These are phyloP conservation scores for Drosophila rellima DNA, from an alignment of 2,888 invertebrate species.

Conservation along the genomic window DNA sequence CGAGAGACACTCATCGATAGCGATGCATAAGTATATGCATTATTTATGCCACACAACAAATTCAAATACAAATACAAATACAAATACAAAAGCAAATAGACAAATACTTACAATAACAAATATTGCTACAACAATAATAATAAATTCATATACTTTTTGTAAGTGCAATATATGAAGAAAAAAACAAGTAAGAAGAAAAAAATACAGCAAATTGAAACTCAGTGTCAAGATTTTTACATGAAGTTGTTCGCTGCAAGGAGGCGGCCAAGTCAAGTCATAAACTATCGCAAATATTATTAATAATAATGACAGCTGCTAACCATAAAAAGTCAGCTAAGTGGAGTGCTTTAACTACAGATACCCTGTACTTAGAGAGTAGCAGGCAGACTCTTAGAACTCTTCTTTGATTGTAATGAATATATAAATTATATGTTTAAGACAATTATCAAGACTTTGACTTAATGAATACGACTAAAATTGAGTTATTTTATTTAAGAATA, in stretches of 20 bases:
- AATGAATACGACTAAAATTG: neutral
- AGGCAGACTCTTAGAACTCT: neutral
- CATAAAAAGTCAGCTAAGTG: constrained; percentile 11
- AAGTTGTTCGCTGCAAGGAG: constrained; percentile 29
- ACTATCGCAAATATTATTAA: constrained; percentile 59
- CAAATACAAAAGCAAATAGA: constrained; percentile 9
- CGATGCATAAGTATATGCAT: constrained; percentile 59
- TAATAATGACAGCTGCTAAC: constrained; percentile 47
- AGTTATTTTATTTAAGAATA: neutral
- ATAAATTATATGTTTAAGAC: neutral
- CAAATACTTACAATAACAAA: constrained; percentile 13
- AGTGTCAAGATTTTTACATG: constrained; percentile 65
- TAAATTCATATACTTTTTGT: constrained; percentile 40
- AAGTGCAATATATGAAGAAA: constrained; percentile 47
- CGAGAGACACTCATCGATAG: constrained; percentile 38
- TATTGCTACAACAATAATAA: constrained; percentile 24
- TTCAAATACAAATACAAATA: constrained; percentile 27
- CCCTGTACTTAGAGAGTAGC: neutral
- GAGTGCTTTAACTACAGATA: neutral
- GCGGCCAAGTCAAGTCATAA: constrained; percentile 39
- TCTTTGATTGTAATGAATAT: neutral
- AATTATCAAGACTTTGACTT: neutral
- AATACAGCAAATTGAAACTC: constrained; percentile 50
- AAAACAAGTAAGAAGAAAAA: neutral
- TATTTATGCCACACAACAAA: constrained; percentile 60